Evolutionary conservation across 2,113 vertebrate genomes (phyloP).

Genomic region (Neomonachus schauinslandi): DNA sequence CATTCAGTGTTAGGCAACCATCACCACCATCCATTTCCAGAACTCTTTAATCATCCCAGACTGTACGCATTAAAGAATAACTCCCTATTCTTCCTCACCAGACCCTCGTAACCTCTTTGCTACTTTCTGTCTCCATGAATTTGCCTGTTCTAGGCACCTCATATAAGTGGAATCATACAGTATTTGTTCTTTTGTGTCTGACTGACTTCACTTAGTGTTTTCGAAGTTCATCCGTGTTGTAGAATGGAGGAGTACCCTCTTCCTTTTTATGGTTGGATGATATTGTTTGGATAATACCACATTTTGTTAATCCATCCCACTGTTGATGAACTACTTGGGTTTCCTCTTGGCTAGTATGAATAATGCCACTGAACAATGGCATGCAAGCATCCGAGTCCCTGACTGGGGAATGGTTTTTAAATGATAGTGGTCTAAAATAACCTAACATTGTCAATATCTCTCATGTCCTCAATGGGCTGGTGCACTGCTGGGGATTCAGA

Average conservation of each 20-base stretch:
- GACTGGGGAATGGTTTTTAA: not conserved
- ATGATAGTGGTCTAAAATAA: not conserved
- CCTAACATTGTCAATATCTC: not conserved
- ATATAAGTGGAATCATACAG: not conserved
- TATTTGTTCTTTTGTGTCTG: not conserved
- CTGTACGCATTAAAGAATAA: not conserved
- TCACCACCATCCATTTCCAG: not conserved
- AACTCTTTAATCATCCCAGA: not conserved
- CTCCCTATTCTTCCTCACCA: not conserved
- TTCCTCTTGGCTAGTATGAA: not conserved
- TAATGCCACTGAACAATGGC: not conserved
- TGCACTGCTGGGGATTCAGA: not conserved
- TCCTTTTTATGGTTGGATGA: not conserved
- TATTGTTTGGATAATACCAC: rapidly evolving
- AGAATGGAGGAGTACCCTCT: not conserved
- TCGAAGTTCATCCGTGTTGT: not conserved
- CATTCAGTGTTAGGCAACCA: not conserved
- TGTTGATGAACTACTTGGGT: no score
- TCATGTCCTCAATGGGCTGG: not conserved
- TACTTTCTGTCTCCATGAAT: not conserved
- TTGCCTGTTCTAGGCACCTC: not conserved
- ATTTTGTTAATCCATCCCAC: not conserved
- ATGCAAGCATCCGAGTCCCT: not conserved
- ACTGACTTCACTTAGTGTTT: not conserved
- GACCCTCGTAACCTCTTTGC: not conserved